Conservation (phyloP, 2,797 vertebrate species). For the Agapornis canus region DNA sequence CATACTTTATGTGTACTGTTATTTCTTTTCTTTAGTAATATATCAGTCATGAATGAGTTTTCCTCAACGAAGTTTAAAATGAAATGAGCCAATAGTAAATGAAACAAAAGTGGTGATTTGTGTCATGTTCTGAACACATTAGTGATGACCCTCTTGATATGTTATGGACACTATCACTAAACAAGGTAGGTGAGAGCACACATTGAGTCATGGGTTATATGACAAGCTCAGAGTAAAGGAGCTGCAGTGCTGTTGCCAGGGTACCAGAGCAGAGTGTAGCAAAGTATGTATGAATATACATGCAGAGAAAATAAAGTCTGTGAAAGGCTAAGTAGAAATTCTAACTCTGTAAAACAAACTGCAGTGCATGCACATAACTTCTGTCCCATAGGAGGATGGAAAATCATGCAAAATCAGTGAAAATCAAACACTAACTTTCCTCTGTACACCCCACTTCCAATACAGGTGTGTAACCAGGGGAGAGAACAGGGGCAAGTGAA, state of each 20-base stretch:
- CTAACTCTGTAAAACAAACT: background rate
- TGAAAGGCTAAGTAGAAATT: background rate
- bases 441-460: background rate
- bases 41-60: background rate
- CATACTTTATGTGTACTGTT: background rate
- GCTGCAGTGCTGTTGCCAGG: background rate
- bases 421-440: background rate
- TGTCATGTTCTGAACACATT: background rate
- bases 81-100: background rate
- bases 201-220: background rate
- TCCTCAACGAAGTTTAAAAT: background rate
- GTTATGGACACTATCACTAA: background rate
- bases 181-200: background rate
- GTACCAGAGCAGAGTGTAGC: background rate
- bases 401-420: conserved; percentile 9
- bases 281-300: background rate
- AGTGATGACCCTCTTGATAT: background rate
- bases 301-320: background rate
- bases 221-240: background rate
- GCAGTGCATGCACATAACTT: background rate
- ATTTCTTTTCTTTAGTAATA: background rate
- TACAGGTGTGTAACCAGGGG: background rate
- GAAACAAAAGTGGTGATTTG: background rate
- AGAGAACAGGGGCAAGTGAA: background rate
- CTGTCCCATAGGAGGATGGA: background rate